Base-by-base conservation (phyloP, 1,140 invertebrate species). In the Scaptomyza graminum region DNA sequence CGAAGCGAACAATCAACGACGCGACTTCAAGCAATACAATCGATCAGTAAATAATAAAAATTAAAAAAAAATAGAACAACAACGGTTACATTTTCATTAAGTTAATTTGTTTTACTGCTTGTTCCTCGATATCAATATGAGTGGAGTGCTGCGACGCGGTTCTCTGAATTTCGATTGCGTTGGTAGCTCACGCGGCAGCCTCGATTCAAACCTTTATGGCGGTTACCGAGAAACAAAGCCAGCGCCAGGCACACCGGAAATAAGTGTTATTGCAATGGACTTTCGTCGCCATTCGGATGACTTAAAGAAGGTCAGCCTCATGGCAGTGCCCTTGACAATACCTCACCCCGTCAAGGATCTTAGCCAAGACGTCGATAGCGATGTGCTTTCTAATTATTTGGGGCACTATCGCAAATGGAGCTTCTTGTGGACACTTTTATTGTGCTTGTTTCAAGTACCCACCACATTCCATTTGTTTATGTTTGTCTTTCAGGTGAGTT, bases 391-490 rank as follows among this genome's bases (percentile, higher is more conserved):
- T 1, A 92, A 93, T 18, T 92, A 94, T 12, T 95, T 96, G 59
- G 95, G 95, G 0, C 93, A 95, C 74, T 95, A 95, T 78, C 95
- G 95, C 15, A 92, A 93, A 62, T 96, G 95, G 95, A 95, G 96
- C 87, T 92, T 95, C 16, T 74, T 94, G 46, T 93, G 95, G 79
- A 95, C 95, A 3, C 93, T 95, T 65, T 92, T 95, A 1, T 91
- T 96, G 15, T 95, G 95, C 1, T 75, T 96, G 7, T 94, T 95
- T 61, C 87, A 91, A 51, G 37, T 92, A 57, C 90, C 91, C 41
- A 83, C 78, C 18, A 92, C 91, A 34, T 88, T 92, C 54, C 91
- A 92, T 67, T 81, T 92, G 63, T 92, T 91, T 65, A 76, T 87
- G 55, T 88, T 90, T 81, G 85, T 90, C 16, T 92, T 92, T 80